These are phyloP conservation scores for Himalopsyche anomala DNA, from an alignment of 2,888 invertebrate genomes.

Conservation along the genomic window DNA sequence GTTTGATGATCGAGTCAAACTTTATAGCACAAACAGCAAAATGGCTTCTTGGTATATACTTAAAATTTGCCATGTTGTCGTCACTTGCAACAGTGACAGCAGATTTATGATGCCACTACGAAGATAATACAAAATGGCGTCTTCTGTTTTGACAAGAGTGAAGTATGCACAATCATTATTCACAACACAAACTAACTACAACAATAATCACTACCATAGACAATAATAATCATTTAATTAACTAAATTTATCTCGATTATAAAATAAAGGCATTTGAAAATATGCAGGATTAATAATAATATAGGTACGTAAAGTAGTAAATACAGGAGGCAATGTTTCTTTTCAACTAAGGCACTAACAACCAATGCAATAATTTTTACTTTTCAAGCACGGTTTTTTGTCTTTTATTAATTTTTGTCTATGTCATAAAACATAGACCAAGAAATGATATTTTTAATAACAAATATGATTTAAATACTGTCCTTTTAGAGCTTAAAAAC, in stretches of 20 bases:
- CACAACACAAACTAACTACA: constrained; percentile 26
- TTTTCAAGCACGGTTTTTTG: neutral
- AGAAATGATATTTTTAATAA: neutral
- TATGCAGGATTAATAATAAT: constrained; percentile 18
- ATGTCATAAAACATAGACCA: neutral
- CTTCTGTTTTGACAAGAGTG: constrained; percentile 12
- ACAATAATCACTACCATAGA: constrained; percentile 26
- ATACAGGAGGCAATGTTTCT: constrained; percentile 25
- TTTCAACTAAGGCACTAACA: constrained; percentile 9
- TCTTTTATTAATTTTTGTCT: neutral
- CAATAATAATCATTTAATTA: constrained; percentile 16
- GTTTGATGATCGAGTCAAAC: constrained; percentile 2
- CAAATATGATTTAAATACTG: neutral
- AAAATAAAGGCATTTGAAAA: constrained; percentile 30
- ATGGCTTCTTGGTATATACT: neutral
- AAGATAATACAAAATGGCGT: constrained; percentile 29
- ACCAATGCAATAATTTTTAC: constrained; percentile 6
- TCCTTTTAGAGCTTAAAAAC: neutral
- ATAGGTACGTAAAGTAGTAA: constrained; percentile 26
- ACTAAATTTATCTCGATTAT: constrained; percentile 26
- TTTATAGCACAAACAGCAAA: neutral
- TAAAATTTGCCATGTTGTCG: constrained; percentile 2
- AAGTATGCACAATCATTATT: neutral
- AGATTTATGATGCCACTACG: neutral
- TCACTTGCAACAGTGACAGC: neutral